Evolutionary conservation across 2,797 vertebrate genomes (phyloP).

Genomic region (Neomorphus geoffroyi): DNA sequence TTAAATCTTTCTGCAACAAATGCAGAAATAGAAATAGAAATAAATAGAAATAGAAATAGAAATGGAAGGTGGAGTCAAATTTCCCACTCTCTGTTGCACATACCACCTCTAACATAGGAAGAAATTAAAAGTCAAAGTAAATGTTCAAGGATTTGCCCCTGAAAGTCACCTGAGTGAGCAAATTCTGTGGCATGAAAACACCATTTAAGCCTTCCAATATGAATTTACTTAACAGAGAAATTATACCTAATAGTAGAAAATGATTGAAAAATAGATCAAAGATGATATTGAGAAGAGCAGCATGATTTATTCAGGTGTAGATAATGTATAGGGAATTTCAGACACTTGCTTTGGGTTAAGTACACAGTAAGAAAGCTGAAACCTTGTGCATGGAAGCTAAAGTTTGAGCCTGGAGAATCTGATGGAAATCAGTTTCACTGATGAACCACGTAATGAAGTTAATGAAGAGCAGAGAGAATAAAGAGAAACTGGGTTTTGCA

Average conservation of each 20-base stretch:
- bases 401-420: not conserved
- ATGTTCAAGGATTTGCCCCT: not conserved
- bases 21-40: not conserved
- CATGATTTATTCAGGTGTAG: slow-evolving; percentile 10
- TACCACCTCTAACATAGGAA: not conserved
- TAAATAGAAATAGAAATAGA: not conserved
- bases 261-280: slow-evolving; percentile 22
- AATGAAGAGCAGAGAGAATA: not conserved
- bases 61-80: not conserved
- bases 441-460: not conserved
- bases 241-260: not conserved
- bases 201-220: not conserved
- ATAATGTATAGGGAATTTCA: slow-evolving; percentile 6
- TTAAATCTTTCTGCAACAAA: not conserved
- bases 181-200: not conserved
- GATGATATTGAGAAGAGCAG: not conserved
- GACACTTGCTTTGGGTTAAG: slow-evolving; percentile 5
- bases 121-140: not conserved
- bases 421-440: not conserved
- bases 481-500: not conserved
- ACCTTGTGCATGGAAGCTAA: not conserved
- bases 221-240: not conserved
- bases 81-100: not conserved
- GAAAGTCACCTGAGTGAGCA: not conserved
- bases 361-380: not conserved